Conservation (phyloP, 2,888 invertebrate genomes). For the Ischnus inquisitorius region DNA sequence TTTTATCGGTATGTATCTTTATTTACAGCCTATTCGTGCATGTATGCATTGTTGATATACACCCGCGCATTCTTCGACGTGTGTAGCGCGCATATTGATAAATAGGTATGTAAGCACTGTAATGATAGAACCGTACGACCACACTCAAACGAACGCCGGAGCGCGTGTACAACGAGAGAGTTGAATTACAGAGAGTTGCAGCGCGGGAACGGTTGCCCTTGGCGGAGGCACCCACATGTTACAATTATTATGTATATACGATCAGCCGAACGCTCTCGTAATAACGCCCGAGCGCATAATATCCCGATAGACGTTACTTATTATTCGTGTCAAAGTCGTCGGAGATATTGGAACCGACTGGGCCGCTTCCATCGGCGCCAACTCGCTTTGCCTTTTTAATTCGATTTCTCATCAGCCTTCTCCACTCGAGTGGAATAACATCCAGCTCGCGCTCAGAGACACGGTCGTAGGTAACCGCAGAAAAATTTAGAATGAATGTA, state of each 20-base stretch:
- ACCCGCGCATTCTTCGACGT: not conserved
- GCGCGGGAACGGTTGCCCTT: constrained; percentile 61
- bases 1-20: not conserved
- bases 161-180: constrained; percentile 51
- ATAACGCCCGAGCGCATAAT: constrained; percentile 54
- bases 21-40: not conserved
- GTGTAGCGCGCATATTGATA: not conserved
- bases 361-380: constrained; percentile 19
- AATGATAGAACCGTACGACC: constrained; percentile 3
- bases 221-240: constrained; percentile 67
- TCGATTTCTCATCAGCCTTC: constrained; percentile 58
- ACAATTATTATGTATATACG: constrained; percentile 61
- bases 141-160: constrained; percentile 25
- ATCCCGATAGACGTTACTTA: constrained; percentile 40
- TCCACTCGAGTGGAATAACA: constrained; percentile 62
- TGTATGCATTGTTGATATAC: not conserved
- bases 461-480: not conserved
- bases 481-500: not conserved
- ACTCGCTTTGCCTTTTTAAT: constrained; percentile 18
- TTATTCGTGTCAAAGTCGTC: constrained; percentile 67
- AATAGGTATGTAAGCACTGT: not conserved
- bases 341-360: constrained; percentile 61
- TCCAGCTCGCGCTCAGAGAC: constrained; percentile 16
- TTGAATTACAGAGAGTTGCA: constrained; percentile 67
- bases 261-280: constrained; percentile 49